A percentile compares a stretch with the other conserved stretches of the same genome.
Conservation (phyloP, 2,888 invertebrate genomes). For the Himalopsyche anomala region DNA sequence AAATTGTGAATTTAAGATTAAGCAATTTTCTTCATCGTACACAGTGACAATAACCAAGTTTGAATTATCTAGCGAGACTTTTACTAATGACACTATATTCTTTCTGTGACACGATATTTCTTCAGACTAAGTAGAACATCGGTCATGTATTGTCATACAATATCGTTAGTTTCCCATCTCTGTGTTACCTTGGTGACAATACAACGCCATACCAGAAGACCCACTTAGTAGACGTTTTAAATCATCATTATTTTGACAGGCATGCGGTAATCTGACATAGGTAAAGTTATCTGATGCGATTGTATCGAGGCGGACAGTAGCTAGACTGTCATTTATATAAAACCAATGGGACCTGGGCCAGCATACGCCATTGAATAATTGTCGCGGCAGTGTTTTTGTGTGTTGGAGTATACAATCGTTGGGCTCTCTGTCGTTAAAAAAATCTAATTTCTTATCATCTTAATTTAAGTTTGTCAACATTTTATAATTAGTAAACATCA, state of each 20-base stretch:
- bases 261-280: conserved; percentile 64
- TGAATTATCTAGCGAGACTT: neutral
- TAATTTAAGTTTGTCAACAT: too few species aligned
- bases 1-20: too few species aligned
- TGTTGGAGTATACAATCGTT: too few species aligned
- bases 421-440: too few species aligned
- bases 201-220: conserved; percentile 55
- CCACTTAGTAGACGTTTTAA: conserved; percentile 54
- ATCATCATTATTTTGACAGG: conserved; percentile 65
- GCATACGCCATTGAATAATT: too few species aligned
- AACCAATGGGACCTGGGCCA: neutral
- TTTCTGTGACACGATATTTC: neutral
- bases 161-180: conserved; percentile 19
- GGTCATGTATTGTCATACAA: conserved; percentile 38
- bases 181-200: conserved; percentile 50
- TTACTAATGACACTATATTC: conserved; percentile 16
- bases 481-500: too few species aligned
- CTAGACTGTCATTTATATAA: neutral
- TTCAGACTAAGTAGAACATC: conserved; percentile 7
- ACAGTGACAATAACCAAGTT: too few species aligned
- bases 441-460: too few species aligned
- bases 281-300: conserved; percentile 62
- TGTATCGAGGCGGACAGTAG: conserved; percentile 51
- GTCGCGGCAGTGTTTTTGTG: too few species aligned
- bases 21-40: too few species aligned